Percentiles rank a stretch among this genome's conserved stretches.
Evolutionary conservation across 2,888 invertebrate genomes (phyloP).

Genomic region (Campoletis raptor): DNA sequence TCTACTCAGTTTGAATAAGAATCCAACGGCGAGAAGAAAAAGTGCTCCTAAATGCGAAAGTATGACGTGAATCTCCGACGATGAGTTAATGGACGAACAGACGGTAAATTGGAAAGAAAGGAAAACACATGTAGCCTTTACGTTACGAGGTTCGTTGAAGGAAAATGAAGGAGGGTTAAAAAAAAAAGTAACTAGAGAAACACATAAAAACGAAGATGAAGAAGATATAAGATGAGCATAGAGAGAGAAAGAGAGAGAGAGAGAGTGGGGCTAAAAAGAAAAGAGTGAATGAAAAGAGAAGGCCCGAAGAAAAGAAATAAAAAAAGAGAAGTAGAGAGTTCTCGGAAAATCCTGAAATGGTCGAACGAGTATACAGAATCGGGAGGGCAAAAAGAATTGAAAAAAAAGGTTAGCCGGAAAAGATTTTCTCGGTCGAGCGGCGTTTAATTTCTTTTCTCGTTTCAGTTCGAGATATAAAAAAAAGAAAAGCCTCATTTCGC

Average conservation of each 20-base stretch:
- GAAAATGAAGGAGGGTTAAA: constrained; percentile 15
- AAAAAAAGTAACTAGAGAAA: constrained; percentile 10
- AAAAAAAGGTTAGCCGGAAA: constrained; percentile 50
- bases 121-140: neutral
- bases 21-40: constrained; percentile 24
- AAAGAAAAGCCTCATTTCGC: constrained; percentile 29
- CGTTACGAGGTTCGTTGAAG: constrained; percentile 4
- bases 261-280: constrained; percentile 5
- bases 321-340: constrained; percentile 22
- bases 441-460: constrained; percentile 67
- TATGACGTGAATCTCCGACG: neutral
- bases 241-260: neutral
- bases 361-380: constrained; percentile 54
- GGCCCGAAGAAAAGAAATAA: neutral
- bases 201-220: constrained; percentile 31
- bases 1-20: neutral
- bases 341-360: constrained; percentile 31
- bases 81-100: constrained; percentile 39
- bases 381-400: constrained; percentile 17
- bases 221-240: constrained; percentile 32
- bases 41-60: constrained; percentile 16
- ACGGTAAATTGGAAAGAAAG: constrained; percentile 3
- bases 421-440: constrained; percentile 62
- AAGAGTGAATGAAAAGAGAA: neutral
- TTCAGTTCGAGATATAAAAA: constrained; percentile 35